phyloP scores from a whole-genome alignment of 2,888 invertebrate genomes.

The Adineta ricciae region DNA sequence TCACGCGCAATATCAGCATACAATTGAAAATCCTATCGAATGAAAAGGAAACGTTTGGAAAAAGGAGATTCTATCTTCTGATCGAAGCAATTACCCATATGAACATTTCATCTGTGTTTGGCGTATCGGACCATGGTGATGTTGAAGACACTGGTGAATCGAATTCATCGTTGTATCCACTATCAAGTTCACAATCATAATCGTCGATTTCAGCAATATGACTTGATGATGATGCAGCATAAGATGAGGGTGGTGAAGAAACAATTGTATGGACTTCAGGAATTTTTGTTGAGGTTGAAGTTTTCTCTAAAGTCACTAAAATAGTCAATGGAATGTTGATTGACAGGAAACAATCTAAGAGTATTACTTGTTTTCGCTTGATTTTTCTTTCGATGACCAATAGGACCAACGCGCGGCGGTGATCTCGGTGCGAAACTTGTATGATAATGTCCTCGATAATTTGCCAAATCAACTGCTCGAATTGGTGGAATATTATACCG shows the following conservation, averaged over 20 bases:
- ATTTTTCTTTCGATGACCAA: neutral
- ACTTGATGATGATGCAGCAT: neutral
- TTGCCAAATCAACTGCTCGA: neutral
- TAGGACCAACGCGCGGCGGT: neutral
- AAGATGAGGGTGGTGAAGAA: neutral
- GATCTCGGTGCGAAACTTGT: too few species aligned
- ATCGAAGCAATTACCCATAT: neutral
- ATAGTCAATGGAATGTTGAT: neutral
- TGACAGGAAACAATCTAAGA: neutral
- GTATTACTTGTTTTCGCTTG: neutral
- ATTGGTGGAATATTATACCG: constrained; percentile 5
- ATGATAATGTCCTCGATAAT: neutral
- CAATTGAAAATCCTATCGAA: neutral
- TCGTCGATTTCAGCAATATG: neutral
- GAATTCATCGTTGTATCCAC: neutral
- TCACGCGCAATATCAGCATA: neutral
- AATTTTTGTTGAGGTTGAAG: neutral
- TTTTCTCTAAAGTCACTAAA: neutral
- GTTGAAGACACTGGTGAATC: neutral
- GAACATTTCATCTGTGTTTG: neutral
- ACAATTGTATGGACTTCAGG: neutral
- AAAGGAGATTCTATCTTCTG: neutral
- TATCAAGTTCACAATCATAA: neutral
- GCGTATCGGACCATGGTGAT: neutral
- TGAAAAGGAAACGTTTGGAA: neutral